Evolutionary conservation across 2,113 vertebrate species (phyloP).

Genomic region (Lathamus discolor): DNA sequence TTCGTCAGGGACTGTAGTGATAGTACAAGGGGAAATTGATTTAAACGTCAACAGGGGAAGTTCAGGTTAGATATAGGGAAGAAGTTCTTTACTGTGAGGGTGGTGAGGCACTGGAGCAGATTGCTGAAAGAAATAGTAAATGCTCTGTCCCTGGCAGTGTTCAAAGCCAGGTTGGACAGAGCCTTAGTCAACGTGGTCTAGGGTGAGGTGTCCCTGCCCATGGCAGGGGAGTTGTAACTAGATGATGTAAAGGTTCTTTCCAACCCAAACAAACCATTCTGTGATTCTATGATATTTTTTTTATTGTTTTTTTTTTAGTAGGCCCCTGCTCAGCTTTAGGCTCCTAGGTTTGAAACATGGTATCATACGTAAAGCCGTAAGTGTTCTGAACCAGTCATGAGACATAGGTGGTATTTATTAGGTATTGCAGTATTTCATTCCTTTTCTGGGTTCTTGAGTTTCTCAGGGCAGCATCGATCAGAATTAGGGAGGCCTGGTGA

Average conservation of each 20-base stretch:
- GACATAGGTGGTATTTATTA: background rate
- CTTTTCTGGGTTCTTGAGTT: background rate
- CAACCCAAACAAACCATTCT: background rate
- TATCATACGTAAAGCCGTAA: background rate
- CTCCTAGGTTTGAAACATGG: background rate
- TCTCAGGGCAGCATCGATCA: background rate
- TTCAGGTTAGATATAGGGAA: background rate
- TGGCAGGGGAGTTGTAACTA: background rate
- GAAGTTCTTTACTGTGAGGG: background rate
- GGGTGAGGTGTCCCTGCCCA: background rate
- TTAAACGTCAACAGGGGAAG: background rate
- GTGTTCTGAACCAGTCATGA: fast-evolving
- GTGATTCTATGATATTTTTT: background rate
- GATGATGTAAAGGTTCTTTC: background rate
- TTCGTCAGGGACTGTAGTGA: background rate
- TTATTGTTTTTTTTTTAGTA: too few species aligned
- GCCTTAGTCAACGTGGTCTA: background rate
- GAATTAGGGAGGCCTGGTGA: background rate
- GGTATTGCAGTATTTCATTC: background rate
- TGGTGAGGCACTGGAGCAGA: background rate
- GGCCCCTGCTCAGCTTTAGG: background rate
- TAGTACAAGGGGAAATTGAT: background rate
- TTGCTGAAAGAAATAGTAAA: background rate
- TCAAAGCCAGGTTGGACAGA: background rate
- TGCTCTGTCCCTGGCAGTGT: background rate